These are phyloP conservation scores for Kryptolebias marmoratus DNA, from an alignment of 2,113 vertebrate species.

Conservation along the genomic window DNA sequence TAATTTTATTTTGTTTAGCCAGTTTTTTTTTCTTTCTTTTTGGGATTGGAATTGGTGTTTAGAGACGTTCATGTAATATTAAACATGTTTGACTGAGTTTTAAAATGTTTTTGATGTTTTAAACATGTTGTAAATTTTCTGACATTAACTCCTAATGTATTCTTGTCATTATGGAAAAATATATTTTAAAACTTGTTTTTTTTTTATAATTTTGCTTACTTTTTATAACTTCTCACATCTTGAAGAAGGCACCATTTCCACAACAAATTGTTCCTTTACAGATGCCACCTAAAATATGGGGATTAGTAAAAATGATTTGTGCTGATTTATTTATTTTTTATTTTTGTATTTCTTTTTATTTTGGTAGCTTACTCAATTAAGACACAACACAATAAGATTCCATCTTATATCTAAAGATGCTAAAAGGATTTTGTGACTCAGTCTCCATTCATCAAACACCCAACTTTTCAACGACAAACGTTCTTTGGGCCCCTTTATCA, in stretches of 20 bases:
- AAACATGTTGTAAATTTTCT: no score
- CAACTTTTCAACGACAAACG: constrained; percentile 44
- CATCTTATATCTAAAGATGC: constrained; percentile 18
- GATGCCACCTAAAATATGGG: constrained; percentile 1
- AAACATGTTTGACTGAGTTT: not conserved
- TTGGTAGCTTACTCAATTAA: constrained; percentile 33
- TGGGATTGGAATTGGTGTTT: not conserved
- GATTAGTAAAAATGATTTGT: constrained; percentile 33
- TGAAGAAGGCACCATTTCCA: not conserved
- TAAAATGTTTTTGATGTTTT: no score
- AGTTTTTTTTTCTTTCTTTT: no score
- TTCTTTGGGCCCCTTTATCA: constrained; percentile 65
- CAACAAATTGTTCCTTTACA: constrained; percentile 21
- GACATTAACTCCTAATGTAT: no score
- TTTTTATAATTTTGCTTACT: not conserved
- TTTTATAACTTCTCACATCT: not conserved
- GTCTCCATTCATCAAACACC: constrained; percentile 38
- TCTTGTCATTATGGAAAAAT: no score
- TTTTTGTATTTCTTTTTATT: constrained; percentile 5
- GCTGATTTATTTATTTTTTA: constrained; percentile 20
- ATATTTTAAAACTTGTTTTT: no score
- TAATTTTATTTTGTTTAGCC: no score
- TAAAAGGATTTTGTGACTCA: constrained; percentile 39
- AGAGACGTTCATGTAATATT: not conserved
- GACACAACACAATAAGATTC: constrained; percentile 21